Conservation (phyloP, 1,140 invertebrate species). For the Pachyrhynchus sulphureomaculatus region DNA sequence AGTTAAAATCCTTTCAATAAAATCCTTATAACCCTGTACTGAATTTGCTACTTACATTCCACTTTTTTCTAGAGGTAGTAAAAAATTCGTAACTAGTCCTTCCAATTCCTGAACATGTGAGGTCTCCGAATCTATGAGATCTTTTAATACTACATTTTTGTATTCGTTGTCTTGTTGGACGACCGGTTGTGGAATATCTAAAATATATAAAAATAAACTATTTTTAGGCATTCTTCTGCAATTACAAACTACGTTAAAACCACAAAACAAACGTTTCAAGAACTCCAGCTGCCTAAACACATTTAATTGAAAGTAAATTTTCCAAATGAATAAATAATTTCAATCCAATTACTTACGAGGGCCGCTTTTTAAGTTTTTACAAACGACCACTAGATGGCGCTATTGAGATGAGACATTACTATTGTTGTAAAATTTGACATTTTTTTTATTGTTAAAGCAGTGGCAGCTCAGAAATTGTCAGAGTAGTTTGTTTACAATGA, state of each 20-base stretch:
- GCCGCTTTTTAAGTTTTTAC: too few species aligned
- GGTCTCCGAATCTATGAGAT: constrained; percentile 90
- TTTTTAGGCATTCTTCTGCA: background rate
- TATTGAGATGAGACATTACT: background rate
- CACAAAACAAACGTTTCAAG: too few species aligned
- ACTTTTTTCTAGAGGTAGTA: constrained; percentile 79
- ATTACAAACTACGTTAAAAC: background rate
- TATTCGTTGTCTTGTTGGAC: constrained; percentile 45
- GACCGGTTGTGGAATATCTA: constrained; percentile 40
- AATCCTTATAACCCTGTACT: too few species aligned
- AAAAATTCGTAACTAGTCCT: constrained; percentile 78
- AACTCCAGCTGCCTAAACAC: too few species aligned
- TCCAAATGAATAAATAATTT: background rate
- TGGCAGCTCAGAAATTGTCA: too few species aligned
- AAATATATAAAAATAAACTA: constrained; percentile 12
- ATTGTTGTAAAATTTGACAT: too few species aligned
- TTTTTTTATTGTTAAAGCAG: background rate
- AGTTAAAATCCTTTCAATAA: too few species aligned
- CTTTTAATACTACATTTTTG: constrained; percentile 75
- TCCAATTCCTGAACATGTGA: constrained; percentile 87
- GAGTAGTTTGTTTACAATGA: too few species aligned
- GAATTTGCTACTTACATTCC: constrained; percentile 84
- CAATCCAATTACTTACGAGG: background rate
- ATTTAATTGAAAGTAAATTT: too few species aligned
- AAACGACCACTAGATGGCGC: too few species aligned